Percentiles rank a stretch among this genome's conserved stretches.
These are phyloP conservation scores for Callyntrura guangdongensis DNA, from an alignment of 2,888 invertebrate species.

Conservation along the genomic window DNA sequence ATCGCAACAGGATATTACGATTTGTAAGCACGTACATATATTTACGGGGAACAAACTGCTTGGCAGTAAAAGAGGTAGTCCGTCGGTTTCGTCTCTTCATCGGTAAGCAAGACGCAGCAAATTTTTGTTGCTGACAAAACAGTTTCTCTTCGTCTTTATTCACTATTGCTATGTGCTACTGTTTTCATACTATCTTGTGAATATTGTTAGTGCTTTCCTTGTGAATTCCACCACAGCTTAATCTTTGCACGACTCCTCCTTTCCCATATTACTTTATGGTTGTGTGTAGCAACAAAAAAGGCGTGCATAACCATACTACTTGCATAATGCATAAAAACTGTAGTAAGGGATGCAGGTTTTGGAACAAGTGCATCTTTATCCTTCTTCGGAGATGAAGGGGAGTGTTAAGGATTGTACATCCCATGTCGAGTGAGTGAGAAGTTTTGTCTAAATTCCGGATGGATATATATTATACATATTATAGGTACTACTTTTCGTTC, in stretches of 20 bases:
- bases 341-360: conserved; percentile 37
- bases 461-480: no score
- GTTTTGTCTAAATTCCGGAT: conserved; percentile 4
- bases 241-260: conserved; percentile 27
- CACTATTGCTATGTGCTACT: no score
- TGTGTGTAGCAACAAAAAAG: conserved; percentile 31
- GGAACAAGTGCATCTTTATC: conserved; percentile 50
- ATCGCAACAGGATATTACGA: conserved; percentile 20
- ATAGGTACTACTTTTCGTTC: neutral
- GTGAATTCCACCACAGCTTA: neutral
- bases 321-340: conserved; percentile 66
- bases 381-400: conserved; percentile 7
- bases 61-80: neutral
- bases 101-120: conserved; percentile 64
- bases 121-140: conserved; percentile 69
- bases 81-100: neutral
- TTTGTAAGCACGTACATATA: neutral
- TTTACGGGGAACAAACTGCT: neutral
- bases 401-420: neutral
- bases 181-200: neutral
- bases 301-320: conserved; percentile 34
- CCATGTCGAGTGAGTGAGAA: neutral
- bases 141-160: conserved; percentile 20
- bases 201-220: neutral
- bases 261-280: conserved; percentile 43